These are phyloP conservation scores for Uloborus diversus DNA, from an alignment of 1,140 invertebrate genomes.

Conservation along the genomic window DNA sequence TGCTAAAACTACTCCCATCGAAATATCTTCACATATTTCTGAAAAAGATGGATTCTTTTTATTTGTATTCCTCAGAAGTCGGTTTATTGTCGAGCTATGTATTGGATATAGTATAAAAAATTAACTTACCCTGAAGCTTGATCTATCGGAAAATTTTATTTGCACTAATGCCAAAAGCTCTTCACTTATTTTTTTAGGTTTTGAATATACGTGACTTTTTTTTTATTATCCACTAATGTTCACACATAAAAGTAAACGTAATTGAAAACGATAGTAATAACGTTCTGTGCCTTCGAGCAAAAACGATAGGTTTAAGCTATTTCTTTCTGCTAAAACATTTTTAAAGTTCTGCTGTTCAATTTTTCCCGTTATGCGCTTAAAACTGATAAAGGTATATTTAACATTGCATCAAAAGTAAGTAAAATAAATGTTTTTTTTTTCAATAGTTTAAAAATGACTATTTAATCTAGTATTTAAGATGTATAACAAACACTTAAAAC, in stretches of 20 bases:
- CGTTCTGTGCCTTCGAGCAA: background rate
- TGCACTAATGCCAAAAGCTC: background rate
- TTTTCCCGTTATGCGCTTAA: no score
- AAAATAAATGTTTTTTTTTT: no score
- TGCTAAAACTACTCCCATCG: slow-evolving; percentile 7
- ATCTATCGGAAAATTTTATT: slow-evolving; percentile 17
- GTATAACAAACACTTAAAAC: background rate
- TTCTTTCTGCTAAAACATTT: no score
- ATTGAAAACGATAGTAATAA: slow-evolving; percentile 17
- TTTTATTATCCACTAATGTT: slow-evolving; percentile 1
- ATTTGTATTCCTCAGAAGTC: background rate
- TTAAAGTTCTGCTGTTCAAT: no score
- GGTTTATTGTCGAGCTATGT: background rate
- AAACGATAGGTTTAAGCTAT: no score
- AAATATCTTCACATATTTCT: background rate
- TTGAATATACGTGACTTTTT: background rate
- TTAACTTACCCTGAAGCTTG: background rate
- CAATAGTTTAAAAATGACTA: background rate
- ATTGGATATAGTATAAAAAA: background rate
- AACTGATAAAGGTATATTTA: no score
- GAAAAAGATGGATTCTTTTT: background rate
- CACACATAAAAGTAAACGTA: slow-evolving; percentile 2
- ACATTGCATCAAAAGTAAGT: no score
- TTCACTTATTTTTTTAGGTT: background rate
- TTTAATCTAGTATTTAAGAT: background rate